Evolutionary conservation across 2,797 vertebrate species (phyloP).

Genomic region (Poeciliopsis gracilis): DNA sequence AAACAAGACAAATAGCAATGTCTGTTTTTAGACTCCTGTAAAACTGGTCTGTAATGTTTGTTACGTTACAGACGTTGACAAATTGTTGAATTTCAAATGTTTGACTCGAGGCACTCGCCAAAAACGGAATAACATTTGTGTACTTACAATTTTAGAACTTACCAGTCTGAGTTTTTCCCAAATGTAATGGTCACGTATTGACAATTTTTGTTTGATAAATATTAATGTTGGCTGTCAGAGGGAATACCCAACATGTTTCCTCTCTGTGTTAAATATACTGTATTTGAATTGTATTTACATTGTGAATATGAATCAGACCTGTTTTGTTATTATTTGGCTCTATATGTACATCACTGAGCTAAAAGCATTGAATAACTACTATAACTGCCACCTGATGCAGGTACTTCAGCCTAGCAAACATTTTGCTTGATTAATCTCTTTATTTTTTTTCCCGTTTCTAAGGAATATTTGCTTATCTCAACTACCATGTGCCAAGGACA

Average conservation of each 20-base stretch:
- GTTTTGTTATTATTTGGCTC: background rate
- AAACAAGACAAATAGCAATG: background rate
- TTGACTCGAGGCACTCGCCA: background rate
- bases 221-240: background rate
- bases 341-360: background rate
- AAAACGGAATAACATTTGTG: background rate
- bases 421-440: background rate
- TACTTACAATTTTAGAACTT: background rate
- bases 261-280: background rate
- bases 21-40: background rate
- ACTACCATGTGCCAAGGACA: slow-evolving; percentile 96
- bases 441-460: background rate
- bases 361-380: background rate
- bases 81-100: background rate
- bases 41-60: slow-evolving; percentile 20
- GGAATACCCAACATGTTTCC: background rate
- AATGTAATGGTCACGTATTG: background rate
- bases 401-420: background rate
- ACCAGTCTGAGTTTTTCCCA: background rate
- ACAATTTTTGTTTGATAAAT: background rate
- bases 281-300: background rate
- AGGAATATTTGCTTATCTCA: slow-evolving; percentile 99
- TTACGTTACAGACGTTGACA: background rate
- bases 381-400: background rate
- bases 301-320: background rate